Base-by-base conservation (phyloP, 2,113 vertebrate genomes). In the Oncorhynchus masou region DNA sequence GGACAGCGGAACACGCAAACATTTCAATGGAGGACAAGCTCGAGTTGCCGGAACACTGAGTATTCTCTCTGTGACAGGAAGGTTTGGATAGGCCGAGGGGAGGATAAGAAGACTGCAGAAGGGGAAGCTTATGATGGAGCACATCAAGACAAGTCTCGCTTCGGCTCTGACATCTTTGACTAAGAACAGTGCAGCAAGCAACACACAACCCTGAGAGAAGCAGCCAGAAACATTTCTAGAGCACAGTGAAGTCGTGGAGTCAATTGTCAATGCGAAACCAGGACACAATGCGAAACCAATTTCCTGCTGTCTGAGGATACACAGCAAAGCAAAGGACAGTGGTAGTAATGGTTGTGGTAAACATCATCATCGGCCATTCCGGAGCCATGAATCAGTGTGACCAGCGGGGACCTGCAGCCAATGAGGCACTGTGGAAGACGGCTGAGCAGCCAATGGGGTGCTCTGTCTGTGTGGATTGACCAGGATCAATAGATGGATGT, bases 401-500 rank as follows among this genome's bases (percentile, higher is more conserved):
- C 80, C 75, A 49, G 29, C 6, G 6, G 74, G 76, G 71, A 78
- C 67, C 59, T 54, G 68, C 64, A 79, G 48, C 49, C 74, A 51
- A 67, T 20, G 51, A 71, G 8, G 39, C 39, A 8, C 39, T 39
- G 39, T 39, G 8, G 39, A 39, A 39, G 39, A 39, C 2, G 8
- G 39, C 39, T 39, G 39, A 39, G 39, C 39, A 39, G 39, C 39
- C 39, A 69, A 71, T 62, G n/a, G 68, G 49, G 74, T 5, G 19
- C 60, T 69, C 12, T 66, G 75, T 27, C 69, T 8, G 68, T 80
- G 73, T 29, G 78, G 73, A 85, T 74, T 72, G 85, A 13, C 73
- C 77, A 9, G 48, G 77, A 90, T 90, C 87, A 86, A 85, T 89
- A 82, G 74, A 79, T 79, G 73, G 39, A 79, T 86, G 73, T 82